phyloP scores from a whole-genome alignment of 2,888 invertebrate genomes.

The Oligia fasciuncula region DNA sequence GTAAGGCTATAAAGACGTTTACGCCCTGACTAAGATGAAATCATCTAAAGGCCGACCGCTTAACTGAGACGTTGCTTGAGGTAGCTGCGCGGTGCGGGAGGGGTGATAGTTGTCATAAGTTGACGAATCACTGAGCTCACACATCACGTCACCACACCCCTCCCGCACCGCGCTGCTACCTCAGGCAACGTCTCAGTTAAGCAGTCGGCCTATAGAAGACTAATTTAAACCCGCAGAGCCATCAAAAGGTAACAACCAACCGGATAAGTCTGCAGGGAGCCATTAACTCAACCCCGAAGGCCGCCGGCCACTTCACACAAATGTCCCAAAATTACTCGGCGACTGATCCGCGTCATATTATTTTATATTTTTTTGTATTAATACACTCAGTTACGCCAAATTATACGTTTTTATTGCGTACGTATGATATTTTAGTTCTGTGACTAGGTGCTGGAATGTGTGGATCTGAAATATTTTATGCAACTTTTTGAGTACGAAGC shows the following conservation, averaged over 20 bases:
- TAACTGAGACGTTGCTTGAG: no score
- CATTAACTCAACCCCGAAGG: constrained; percentile 38
- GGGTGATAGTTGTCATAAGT: no score
- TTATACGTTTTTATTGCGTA: constrained; percentile 60
- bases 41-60: not conserved
- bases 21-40: not conserved
- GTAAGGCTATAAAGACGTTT: not conserved
- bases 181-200: no score
- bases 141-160: no score
- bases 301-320: not conserved
- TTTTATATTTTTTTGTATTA: constrained; percentile 62
- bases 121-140: no score
- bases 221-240: not conserved
- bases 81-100: no score
- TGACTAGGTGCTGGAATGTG: constrained; percentile 54
- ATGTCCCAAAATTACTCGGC: constrained; percentile 52
- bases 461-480: constrained; percentile 30
- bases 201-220: not conserved
- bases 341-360: constrained; percentile 38
- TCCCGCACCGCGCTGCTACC: no score
- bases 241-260: not conserved
- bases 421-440: constrained; percentile 48
- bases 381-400: constrained; percentile 60
- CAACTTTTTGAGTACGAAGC: constrained; percentile 23
- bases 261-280: not conserved